Base-by-base conservation (phyloP, 2,888 invertebrate genomes). In the Phortica okadai region DNA sequence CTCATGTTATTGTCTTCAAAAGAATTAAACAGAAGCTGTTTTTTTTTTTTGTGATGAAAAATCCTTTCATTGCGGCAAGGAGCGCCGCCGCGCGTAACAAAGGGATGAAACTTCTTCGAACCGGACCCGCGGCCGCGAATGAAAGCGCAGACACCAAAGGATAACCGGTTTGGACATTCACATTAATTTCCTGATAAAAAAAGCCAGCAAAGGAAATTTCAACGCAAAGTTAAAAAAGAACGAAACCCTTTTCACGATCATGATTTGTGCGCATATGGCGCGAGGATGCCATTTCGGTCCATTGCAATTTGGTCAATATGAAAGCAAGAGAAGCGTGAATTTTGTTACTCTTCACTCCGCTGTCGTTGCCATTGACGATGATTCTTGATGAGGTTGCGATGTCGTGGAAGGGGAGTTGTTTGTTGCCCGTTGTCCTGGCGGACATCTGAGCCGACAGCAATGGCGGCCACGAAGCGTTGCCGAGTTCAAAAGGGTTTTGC, bases 91-190 rank as follows among this genome's bases (percentile, higher is more conserved):
- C 6, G 16, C 8, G 0, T 21, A 78, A 82, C 79, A 86, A 88
- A 84, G 85, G 88, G 88, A 84, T 86, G 85, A 83, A 83, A 81
- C 79, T 80, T 82, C 77, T 79, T 80, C 88, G 83, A 87, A 88
- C 89, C 80, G 79, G 86, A 83, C 84, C 81, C 82, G 79, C 79
- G 83, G 81, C 84, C 83, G 78, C 82, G 80, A 87, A 82, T 77
- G 81, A 83, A 76, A 82, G 79, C n/a, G 70, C 72, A 67, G 74
- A 73, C 44, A 79, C 69, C 69, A 69, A 50, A 14, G 10, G 54
- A 74, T 76, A 87, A 88, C 88, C 88, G 89, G 88, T 88, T 88
- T 85, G 85, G 87, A 89, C 88, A 87, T 83, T 82, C 66, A 79
- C 82, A 89, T 85, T 83, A 81, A 82, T 83, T 86, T 82, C 74